Evolutionary conservation across 2,888 invertebrate genomes (phyloP).

Genomic region (Drosophila aldrichi): DNA sequence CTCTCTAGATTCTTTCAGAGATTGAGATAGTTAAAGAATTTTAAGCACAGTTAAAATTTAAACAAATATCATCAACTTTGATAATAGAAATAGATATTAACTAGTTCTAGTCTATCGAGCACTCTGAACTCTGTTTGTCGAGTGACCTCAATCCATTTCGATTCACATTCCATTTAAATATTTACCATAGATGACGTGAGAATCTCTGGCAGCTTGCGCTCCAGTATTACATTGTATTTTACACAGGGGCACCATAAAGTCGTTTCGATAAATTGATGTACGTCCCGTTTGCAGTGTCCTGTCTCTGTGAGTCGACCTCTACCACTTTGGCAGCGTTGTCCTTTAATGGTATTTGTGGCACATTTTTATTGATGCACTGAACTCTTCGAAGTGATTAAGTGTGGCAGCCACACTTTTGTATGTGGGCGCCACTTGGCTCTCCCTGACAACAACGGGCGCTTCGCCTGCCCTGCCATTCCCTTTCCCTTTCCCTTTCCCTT

Average conservation of each 20-base stretch:
- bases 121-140: neutral
- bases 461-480: neutral
- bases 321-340: conserved; percentile 22
- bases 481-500: neutral
- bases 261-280: conserved; percentile 41
- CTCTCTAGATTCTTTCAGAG: too few species aligned
- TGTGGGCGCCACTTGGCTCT: conserved; percentile 22
- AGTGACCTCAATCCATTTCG: neutral
- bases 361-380: conserved; percentile 66
- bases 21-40: too few species aligned
- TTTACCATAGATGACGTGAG: conserved; percentile 7
- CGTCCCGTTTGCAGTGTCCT: conserved; percentile 6
- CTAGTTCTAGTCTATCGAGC: neutral
- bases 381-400: conserved; percentile 57
- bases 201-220: conserved; percentile 1
- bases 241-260: conserved; percentile 25
- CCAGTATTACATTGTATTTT: conserved; percentile 13
- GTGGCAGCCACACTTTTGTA: conserved; percentile 22
- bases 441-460: neutral
- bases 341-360: conserved; percentile 52
- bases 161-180: conserved; percentile 5
- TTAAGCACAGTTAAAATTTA: neutral
- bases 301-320: neutral
- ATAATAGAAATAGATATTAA: neutral
- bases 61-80: neutral